These are phyloP conservation scores for Eptesicus fuscus DNA, from an alignment of 2,113 vertebrate species.

Conservation along the genomic window DNA sequence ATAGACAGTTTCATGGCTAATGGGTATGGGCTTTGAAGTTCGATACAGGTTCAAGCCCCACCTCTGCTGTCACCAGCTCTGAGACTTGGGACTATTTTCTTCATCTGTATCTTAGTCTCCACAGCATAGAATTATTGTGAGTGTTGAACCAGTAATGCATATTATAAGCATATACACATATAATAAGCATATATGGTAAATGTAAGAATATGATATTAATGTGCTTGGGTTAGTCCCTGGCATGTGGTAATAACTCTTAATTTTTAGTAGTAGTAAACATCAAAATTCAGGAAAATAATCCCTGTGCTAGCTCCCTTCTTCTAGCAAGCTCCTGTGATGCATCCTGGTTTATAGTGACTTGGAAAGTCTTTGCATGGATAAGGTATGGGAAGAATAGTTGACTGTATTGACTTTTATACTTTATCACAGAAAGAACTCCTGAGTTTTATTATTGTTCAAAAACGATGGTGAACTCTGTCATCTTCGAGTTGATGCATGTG, in stretches of 20 bases:
- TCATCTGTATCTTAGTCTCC: not conserved
- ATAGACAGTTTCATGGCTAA: not conserved
- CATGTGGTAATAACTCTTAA: not conserved
- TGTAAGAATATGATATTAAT: not conserved
- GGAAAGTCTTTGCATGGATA: not conserved
- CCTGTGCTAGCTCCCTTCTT: not conserved
- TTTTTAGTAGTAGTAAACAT: slow-evolving; percentile 30
- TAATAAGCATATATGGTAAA: not conserved
- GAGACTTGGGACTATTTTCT: not conserved
- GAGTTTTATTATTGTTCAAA: not conserved
- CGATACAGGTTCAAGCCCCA: not conserved
- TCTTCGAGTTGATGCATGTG: not conserved
- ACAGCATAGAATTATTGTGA: not conserved
- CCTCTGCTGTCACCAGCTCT: not conserved
- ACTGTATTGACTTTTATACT: not conserved
- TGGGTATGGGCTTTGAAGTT: not conserved
- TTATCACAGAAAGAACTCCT: slow-evolving; percentile 6
- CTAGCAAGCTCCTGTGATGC: not conserved
- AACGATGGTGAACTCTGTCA: not conserved
- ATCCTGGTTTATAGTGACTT: not conserved
- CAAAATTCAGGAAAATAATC: not conserved
- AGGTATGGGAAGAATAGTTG: not conserved
- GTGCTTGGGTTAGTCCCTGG: not conserved
- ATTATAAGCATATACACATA: not conserved
- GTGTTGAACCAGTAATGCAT: not conserved